Conservation (phyloP, 2,888 invertebrate genomes). For the Seladonia tumulorum region DNA sequence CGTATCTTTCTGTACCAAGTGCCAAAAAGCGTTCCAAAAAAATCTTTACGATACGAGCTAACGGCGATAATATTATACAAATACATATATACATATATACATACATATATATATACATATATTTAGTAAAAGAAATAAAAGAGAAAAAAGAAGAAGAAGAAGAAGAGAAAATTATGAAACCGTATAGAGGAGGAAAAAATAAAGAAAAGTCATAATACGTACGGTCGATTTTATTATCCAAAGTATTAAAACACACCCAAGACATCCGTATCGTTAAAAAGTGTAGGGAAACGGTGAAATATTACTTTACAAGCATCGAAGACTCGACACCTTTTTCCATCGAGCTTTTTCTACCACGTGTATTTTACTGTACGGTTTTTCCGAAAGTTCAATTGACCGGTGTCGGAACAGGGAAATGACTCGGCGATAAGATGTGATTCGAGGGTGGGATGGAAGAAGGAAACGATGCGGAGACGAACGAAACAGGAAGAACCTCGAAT, state of each 20-base stretch:
- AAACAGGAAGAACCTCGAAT: neutral
- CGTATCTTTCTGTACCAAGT: constrained; percentile 64
- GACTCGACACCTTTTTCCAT: neutral
- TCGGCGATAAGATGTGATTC: constrained; percentile 2
- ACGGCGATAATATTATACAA: constrained; percentile 5
- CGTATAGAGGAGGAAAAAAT: constrained; percentile 7
- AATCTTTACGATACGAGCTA: constrained; percentile 16
- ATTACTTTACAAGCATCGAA: constrained; percentile 10
- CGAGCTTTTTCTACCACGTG: neutral
- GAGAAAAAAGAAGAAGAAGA: neutral
- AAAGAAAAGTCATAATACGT: constrained; percentile 30
- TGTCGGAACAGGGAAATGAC: neutral
- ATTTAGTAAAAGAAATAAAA: constrained; percentile 22
- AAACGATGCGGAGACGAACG: constrained; percentile 3
- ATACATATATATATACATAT: neutral
- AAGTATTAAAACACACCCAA: constrained; percentile 48
- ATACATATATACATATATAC: neutral
- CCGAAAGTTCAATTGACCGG: neutral
- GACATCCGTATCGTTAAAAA: constrained; percentile 15
- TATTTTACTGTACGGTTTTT: neutral
- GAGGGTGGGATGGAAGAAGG: neutral
- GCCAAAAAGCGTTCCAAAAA: constrained; percentile 55
- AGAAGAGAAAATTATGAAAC: neutral
- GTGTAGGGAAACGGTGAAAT: constrained; percentile 15
- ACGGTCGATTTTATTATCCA: constrained; percentile 46